A percentile compares a stretch with the other conserved stretches of the same genome.
phyloP scores from a whole-genome alignment of 2,113 vertebrate species.

The Odocoileus virginianus region DNA sequence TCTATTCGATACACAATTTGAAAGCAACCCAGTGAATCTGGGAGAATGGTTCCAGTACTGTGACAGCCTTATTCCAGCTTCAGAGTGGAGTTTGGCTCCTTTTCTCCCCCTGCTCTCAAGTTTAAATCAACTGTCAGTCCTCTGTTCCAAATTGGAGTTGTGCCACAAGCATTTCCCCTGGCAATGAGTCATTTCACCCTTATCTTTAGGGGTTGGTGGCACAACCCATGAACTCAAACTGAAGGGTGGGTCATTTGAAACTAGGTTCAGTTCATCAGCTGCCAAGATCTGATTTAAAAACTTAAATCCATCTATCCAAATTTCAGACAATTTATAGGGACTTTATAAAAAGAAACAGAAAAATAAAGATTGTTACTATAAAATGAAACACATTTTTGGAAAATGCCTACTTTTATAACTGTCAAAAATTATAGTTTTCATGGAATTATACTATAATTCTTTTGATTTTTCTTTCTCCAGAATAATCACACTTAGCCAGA shows the following conservation, averaged over 20 bases:
- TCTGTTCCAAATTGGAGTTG: neutral
- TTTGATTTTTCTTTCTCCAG: conserved; percentile 46
- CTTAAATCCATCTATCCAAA: conserved; percentile 44
- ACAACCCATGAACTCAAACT: conserved; percentile 28
- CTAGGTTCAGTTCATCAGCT: neutral
- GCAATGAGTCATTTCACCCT: neutral
- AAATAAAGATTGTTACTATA: conserved; percentile 42
- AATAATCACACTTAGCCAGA: conserved; percentile 41
- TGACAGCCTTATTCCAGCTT: neutral
- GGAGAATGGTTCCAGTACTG: neutral
- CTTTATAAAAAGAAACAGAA: conserved; percentile 29
- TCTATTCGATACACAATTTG: neutral
- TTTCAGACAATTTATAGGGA: conserved; percentile 3
- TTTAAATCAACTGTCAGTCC: neutral
- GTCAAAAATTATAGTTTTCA: conserved; percentile 44
- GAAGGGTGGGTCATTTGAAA: neutral
- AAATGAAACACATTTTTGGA: conserved; percentile 47
- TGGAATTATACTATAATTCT: conserved; percentile 27
- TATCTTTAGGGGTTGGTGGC: neutral
- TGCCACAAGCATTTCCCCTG: neutral
- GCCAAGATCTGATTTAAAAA: conserved; percentile 6
- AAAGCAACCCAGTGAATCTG: neutral
- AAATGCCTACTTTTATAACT: conserved; percentile 46
- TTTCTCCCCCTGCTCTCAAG: neutral
- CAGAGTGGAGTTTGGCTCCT: neutral